Evolutionary conservation across 2,113 vertebrate species (phyloP).

Genomic region (Zosterops hypoxanthus): DNA sequence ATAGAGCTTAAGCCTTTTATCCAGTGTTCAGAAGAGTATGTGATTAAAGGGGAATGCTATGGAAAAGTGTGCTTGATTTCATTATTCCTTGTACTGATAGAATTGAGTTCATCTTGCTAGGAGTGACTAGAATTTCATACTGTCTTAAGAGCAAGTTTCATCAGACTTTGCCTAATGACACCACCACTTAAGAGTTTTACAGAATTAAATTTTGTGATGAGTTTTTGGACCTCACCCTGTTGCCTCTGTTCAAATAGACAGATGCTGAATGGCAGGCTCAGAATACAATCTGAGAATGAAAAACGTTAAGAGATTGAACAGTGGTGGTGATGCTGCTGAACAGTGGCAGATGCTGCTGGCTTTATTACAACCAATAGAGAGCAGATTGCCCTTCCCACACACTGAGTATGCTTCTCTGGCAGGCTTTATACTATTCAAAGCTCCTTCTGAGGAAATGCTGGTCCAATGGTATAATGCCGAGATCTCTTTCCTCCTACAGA

Average conservation of each 20-base stretch:
- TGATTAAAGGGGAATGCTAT: neutral
- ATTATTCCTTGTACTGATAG: neutral
- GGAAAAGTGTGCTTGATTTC: neutral
- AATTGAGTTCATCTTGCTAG: neutral
- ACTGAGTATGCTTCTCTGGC: neutral
- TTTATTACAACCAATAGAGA: slow-evolving; percentile 34
- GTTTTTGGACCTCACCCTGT: rapidly evolving
- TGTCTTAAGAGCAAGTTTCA: neutral
- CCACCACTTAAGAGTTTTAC: neutral
- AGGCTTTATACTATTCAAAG: neutral
- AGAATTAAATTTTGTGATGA: neutral
- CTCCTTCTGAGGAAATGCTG: neutral
- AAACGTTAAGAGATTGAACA: neutral
- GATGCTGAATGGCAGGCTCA: neutral
- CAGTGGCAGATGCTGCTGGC: slow-evolving; percentile 26
- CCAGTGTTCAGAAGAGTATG: neutral
- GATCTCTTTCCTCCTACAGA: neutral
- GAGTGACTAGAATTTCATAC: neutral
- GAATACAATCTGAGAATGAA: neutral
- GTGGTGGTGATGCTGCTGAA: neutral
- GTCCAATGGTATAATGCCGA: neutral
- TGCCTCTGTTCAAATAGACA: neutral
- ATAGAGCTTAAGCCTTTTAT: neutral
- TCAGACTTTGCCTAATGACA: neutral
- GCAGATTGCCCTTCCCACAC: slow-evolving; percentile 36